Conservation (phyloP, 1,140 invertebrate genomes). For the Lysiphlebus fabarum region DNA sequence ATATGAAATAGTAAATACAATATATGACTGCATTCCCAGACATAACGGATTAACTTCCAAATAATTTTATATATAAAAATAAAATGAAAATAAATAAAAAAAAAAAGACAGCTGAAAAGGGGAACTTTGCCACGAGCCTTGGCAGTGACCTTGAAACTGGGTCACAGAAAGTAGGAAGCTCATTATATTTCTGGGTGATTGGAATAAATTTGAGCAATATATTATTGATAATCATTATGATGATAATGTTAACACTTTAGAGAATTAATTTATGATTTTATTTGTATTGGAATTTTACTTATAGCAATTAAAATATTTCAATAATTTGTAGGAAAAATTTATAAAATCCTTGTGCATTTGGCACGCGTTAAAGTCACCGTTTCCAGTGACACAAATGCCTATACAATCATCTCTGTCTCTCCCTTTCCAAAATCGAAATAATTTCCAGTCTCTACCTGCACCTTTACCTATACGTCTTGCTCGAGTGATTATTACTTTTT, state of each 20-base stretch:
- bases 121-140: slow-evolving; percentile 7
- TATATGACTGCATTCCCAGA: slow-evolving; percentile 33
- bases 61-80: slow-evolving; percentile 32
- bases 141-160: slow-evolving; percentile 19
- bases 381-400: slow-evolving; percentile 40
- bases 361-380: slow-evolving; percentile 41
- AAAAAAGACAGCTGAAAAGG: neutral
- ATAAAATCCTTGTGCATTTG: slow-evolving; percentile 17
- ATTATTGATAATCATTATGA: neutral
- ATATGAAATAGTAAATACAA: neutral
- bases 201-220: neutral
- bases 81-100: slow-evolving; percentile 15
- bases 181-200: neutral
- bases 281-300: neutral
- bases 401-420: slow-evolving; percentile 16
- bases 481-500: slow-evolving; percentile 6
- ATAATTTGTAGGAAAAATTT: neutral
- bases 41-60: slow-evolving; percentile 35
- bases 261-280: too few relatives aligned
- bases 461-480: slow-evolving; percentile 1
- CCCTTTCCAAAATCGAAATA: neutral
- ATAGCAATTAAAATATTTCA: neutral
- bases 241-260: too few relatives aligned
- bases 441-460: slow-evolving; percentile 14
- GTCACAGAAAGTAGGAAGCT: slow-evolving; percentile 18